Conservation (phyloP, 2,113 vertebrate genomes). For the Tympanuchus pallidicinctus region DNA sequence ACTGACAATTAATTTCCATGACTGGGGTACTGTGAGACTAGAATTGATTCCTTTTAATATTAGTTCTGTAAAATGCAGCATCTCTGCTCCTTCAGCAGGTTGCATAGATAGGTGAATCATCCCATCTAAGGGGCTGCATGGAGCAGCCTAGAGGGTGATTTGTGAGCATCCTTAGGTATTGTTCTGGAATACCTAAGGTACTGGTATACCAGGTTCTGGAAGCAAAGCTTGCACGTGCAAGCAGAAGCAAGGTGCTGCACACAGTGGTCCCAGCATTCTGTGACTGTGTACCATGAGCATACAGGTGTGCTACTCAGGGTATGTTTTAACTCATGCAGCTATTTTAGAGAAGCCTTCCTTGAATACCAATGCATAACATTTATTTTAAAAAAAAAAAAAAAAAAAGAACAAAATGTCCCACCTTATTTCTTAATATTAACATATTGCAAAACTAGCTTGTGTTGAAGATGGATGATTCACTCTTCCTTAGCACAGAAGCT, state of each 20-base stretch:
- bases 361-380: not conserved
- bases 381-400: not conserved
- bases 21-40: too few species aligned
- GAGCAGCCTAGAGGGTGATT: not conserved
- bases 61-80: not conserved
- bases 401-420: not conserved
- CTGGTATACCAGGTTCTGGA: not conserved
- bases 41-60: not conserved
- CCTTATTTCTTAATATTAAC: not conserved
- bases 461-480: not conserved
- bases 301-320: not conserved
- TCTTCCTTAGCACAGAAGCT: not conserved
- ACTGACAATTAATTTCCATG: not conserved
- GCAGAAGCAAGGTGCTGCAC: not conserved
- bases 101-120: not conserved
- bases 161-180: not conserved
- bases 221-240: not conserved
- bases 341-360: not conserved
- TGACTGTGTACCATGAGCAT: not conserved
- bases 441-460: not conserved
- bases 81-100: not conserved
- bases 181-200: too few species aligned
- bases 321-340: not conserved
- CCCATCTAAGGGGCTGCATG: not conserved
- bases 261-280: not conserved